Conservation (phyloP, 2,113 vertebrate genomes). For the Cariama cristata region DNA sequence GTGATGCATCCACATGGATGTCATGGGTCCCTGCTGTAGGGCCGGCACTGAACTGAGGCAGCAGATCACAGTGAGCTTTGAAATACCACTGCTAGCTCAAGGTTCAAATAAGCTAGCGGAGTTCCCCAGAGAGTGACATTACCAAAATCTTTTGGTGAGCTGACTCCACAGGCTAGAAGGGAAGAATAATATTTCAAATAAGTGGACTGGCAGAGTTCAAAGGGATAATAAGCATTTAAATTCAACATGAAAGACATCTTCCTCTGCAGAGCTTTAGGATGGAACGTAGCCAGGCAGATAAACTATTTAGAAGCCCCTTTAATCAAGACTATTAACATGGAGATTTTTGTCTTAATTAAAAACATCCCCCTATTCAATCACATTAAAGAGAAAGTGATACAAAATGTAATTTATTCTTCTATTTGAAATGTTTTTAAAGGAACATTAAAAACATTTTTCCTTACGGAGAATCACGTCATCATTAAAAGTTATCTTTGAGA, state of each 20-base stretch:
- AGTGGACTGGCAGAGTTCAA: conserved; percentile 45
- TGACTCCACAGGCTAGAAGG: background rate
- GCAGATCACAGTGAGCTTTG: background rate
- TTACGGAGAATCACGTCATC: background rate
- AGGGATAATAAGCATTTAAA: conserved; percentile 53
- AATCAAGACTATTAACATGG: conserved; percentile 48
- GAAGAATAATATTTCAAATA: conserved; percentile 33
- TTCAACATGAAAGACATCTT: conserved; percentile 52
- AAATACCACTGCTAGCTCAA: background rate
- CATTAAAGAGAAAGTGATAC: conserved; percentile 4
- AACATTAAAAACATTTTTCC: background rate
- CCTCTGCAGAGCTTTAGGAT: conserved; percentile 3
- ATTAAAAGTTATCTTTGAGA: background rate
- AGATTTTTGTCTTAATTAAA: conserved; percentile 52
- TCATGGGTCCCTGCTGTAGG: background rate
- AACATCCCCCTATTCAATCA: background rate
- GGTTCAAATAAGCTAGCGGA: background rate
- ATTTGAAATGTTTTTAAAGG: background rate
- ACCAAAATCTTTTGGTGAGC: conserved; percentile 8
- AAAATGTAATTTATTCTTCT: conserved; percentile 6
- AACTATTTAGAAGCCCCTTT: conserved; percentile 46
- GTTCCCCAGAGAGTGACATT: conserved; percentile 3
- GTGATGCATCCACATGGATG: background rate
- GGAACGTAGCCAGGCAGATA: conserved; percentile 6
- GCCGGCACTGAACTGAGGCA: background rate